Evolutionary conservation across 2,113 vertebrate species (phyloP).

Genomic region (Tauraco erythrolophus): DNA sequence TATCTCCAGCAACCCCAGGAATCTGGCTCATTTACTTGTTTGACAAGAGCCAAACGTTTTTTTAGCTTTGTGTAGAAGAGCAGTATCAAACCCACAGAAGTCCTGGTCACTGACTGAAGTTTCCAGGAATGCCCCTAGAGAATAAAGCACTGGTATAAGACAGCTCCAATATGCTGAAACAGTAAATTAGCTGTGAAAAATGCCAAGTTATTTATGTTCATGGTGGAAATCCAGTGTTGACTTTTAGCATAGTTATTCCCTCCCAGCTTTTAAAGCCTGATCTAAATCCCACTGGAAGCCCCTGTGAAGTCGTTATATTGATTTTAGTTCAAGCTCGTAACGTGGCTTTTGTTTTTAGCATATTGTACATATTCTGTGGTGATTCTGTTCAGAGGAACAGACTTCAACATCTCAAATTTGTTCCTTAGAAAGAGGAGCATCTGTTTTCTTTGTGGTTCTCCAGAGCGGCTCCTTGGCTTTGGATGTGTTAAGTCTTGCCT

Average conservation of each 20-base stretch:
- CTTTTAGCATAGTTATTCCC: neutral
- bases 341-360: neutral
- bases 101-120: neutral
- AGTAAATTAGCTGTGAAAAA: neutral
- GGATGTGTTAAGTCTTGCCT: neutral
- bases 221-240: neutral
- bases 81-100: neutral
- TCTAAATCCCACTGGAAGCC: neutral
- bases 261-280: neutral
- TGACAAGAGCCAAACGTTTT: neutral
- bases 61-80: neutral
- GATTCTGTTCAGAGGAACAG: neutral
- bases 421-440: neutral
- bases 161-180: neutral
- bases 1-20: neutral
- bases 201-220: neutral
- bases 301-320: neutral
- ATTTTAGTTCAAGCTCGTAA: neutral
- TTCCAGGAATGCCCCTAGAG: neutral
- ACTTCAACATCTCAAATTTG: neutral
- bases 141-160: neutral
- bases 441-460: neutral
- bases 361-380: neutral
- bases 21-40: neutral
- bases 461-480: neutral